Base-by-base conservation (phyloP, 2,113 vertebrate species). In the Eulemur macaco region DNA sequence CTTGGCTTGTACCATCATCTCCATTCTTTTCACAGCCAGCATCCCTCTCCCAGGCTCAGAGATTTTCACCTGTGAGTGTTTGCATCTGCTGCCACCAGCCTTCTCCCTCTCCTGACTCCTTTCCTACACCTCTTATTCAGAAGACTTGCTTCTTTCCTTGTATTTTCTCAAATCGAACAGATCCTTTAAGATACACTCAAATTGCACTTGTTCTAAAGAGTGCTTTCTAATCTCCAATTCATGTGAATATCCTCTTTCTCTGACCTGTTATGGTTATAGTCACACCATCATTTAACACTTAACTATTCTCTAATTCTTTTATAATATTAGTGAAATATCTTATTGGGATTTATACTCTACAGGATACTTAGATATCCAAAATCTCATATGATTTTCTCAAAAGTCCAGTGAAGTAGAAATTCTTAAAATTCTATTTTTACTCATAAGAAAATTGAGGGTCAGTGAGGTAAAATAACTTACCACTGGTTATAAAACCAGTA, bases 381-480 rank as follows among this genome's bases (percentile, higher is more conserved):
- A n/a, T 89, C 47, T 80, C 37, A n/a, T 94, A 29, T 37, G 64
- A 84, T 86, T 69, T 17, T 80, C 45, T 89, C 47, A 71, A 94
- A 96, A 81, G 17, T 21, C 9, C 25, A 25, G 0, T 31, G 69
- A 85, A 10, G 37, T 84, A 64, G 50, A 89, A 92, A 81, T 91
- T 73, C 83, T 77, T 63, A 29, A 56, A 76, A 81, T 52, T 89
- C 31, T 89, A 69, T 47, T 78, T 93, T 93, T 84, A 90, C 4
- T 31, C 0, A 12, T 10, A 93, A 86, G 77, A 88, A 93, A 88
- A 81, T 23, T 31, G 81, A 86, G 34, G 63, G 8, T 96, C 23
- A 37, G 34, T 29, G 34, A 86, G 34, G 34, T 76, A 29, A 66
- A 73, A 11, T 68, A 39, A 47, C 8, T 91, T 71, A 47, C 29